These are phyloP conservation scores for Epinotia nisella DNA, from an alignment of 2,888 invertebrate species.

Conservation along the genomic window DNA sequence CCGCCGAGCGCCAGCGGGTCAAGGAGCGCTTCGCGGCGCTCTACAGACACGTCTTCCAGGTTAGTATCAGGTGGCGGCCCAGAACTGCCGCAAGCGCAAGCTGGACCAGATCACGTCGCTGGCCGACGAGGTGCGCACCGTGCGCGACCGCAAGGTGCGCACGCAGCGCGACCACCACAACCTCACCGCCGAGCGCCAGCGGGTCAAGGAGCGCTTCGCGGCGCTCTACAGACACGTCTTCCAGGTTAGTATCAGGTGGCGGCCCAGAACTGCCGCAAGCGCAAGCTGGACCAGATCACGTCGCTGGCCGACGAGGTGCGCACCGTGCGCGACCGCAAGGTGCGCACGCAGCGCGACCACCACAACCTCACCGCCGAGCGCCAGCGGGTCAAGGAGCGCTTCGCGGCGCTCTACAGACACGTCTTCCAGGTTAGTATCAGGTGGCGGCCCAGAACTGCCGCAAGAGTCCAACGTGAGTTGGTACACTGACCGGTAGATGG, in stretches of 20 bases:
- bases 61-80: constrained; percentile 92
- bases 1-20: constrained; percentile 90
- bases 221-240: too few species aligned
- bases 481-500: constrained; percentile 84
- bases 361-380: constrained; percentile 90
- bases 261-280: constrained; percentile 98
- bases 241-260: constrained; percentile 89
- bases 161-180: constrained; percentile 90
- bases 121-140: constrained; percentile 96
- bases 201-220: constrained; percentile 94
- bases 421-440: constrained; percentile 96
- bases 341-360: constrained; percentile 90
- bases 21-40: constrained; percentile 95
- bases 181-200: constrained; percentile 89
- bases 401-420: constrained; percentile 93
- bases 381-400: constrained; percentile 93
- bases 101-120: constrained; percentile 96
- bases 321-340: constrained; percentile 92
- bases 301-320: constrained; percentile 96
- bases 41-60: too few species aligned
- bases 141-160: constrained; percentile 92
- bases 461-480: constrained; percentile 94
- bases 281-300: constrained; percentile 97
- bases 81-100: constrained; percentile 99
- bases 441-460: constrained; percentile 99